Evolutionary conservation across 2,888 invertebrate species (phyloP), one percentile per base, ranked within the genome.

Genomic region (Tipula helvola): DNA sequence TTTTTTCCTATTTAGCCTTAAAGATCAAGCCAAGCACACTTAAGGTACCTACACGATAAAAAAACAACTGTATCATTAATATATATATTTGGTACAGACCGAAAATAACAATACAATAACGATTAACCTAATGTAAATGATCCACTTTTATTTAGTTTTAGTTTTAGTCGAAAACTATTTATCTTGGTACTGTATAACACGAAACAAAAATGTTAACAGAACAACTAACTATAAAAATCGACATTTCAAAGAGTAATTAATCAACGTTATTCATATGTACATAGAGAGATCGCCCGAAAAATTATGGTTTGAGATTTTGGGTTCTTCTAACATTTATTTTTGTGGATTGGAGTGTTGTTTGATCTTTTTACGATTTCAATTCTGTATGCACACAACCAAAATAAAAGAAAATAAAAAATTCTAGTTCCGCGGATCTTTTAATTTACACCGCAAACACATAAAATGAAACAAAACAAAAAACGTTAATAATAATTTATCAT

Each of bases 401-500:
- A 28, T 1, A 71, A 10, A 18, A 8, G 12, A 1, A 71, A 12
- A 10, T 28, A 28, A 7, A 71, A 71, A 71, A 71, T 28, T 71
- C 71, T 71, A 71, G 71, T 71, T 71, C 71, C 71, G 71, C 71
- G 71, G 71, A 71, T 71, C 71, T 71, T 71, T 71, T 71, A 71
- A 71, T 71, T 71, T 71, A 71, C 71, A 71, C 71, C 71, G 71
- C 71, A 71, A 71, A 71, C 71, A 71, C 7, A 39, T 39, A 39
- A 39, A 5, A 39, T 71, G 10, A 71, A 28, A 28, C 1, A 57
- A 16, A 57, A 5, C 5, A 16, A 7, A 39, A 18, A 52, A 52
- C 2, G 16, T 5, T 52, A 71, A 71, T 71, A 71, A 71, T 71
- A 71, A 71, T 71, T 71, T 71, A 71, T 71, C 71, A 71, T 71